Evolutionary conservation across 2,113 vertebrate species (phyloP), one percentile per base, ranked within the genome.

Genomic region (Variabilichromis moorii): DNA sequence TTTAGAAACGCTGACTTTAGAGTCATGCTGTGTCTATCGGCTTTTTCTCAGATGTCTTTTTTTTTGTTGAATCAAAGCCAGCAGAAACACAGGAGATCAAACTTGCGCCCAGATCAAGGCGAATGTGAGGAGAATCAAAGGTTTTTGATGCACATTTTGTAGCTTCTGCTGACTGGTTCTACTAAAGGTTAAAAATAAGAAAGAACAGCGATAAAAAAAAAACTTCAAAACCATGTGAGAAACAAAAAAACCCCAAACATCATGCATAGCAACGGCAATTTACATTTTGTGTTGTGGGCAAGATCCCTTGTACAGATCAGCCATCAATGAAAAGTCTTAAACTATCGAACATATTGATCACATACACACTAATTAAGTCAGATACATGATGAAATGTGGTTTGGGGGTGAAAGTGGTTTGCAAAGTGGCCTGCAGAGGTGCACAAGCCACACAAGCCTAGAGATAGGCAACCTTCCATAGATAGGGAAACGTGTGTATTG

Each of bases 91-190:
- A 24, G 7, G 45, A 82, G 82, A 92, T 93, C 90, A 91, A 91
- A 82, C 88, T 12, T 50, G 82, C 4, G 57, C 82, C 68, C 40
- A 88, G 84, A 94, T 94, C 86, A 94, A 93, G 82, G 89, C 4
- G 17, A 91, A 37, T 19, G 12, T 11, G 85, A 80, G 37, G 31
- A 55, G 82, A 83, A 92, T 92, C 80, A 88, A 90, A 89, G 86
- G 40, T 82, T 84, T 87, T 33, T 92, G 83, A 92, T 81, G 84
- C 80, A 86, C 83, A 87, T 83, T 90, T 86, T 86, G 21, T 19
- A 40, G 37, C 61, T 63, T 90, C 71, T 31, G 80, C 66, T 53
- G 84, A 84, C 81, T 71, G 85, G 90, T 63, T 90, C 79, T 31
- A 37, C 88, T 86, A 87, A 84, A 86, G 73, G 83, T 26, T 86